Evolutionary conservation across 2,113 vertebrate species (phyloP).

Genomic region (Mormyrus iriodes): DNA sequence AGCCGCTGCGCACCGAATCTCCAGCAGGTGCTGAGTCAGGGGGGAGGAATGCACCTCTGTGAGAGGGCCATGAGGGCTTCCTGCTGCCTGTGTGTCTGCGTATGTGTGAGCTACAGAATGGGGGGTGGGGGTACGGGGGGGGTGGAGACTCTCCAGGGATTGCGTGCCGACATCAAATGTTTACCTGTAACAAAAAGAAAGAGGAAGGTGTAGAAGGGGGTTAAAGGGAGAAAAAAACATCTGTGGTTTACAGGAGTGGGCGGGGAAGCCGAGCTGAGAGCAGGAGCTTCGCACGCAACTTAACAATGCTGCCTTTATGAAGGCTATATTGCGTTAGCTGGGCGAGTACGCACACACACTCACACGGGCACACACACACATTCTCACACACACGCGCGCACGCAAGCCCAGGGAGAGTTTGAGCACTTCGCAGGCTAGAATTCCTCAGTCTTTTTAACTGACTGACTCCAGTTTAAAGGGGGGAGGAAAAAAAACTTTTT

Average conservation of each 20-base stretch:
- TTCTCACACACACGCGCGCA: slow-evolving; percentile 2
- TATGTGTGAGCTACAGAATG: slow-evolving; percentile 28
- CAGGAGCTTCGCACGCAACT: slow-evolving; percentile 81
- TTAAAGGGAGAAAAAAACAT: slow-evolving; percentile 43
- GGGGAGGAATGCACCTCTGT: slow-evolving; percentile 49
- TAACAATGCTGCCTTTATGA: slow-evolving; percentile 89
- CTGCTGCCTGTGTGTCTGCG: slow-evolving; percentile 11
- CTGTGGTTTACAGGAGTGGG: slow-evolving; percentile 77
- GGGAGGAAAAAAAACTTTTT: not conserved
- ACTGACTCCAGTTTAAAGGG: not conserved
- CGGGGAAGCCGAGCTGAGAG: slow-evolving; percentile 57
- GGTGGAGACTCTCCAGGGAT: slow-evolving; percentile 57
- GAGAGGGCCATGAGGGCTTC: not conserved
- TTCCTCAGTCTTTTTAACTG: not conserved
- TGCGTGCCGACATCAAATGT: slow-evolving; percentile 61
- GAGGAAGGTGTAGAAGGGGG: slow-evolving; percentile 59
- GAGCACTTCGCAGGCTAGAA: not conserved
- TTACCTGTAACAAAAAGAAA: slow-evolving; percentile 69
- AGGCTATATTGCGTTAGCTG: slow-evolving; percentile 59
- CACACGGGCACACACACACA: slow-evolving; percentile 26
- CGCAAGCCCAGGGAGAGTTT: slow-evolving; percentile 23
- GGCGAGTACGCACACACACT: slow-evolving; percentile 31
- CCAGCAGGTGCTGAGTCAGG: slow-evolving; percentile 65
- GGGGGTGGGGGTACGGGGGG: not conserved
- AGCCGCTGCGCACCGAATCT: not conserved